Percentiles rank a stretch among this genome's conserved stretches.
These are phyloP conservation scores for Drosophila testacea DNA, from an alignment of 2,888 invertebrate species.

Conservation along the genomic window DNA sequence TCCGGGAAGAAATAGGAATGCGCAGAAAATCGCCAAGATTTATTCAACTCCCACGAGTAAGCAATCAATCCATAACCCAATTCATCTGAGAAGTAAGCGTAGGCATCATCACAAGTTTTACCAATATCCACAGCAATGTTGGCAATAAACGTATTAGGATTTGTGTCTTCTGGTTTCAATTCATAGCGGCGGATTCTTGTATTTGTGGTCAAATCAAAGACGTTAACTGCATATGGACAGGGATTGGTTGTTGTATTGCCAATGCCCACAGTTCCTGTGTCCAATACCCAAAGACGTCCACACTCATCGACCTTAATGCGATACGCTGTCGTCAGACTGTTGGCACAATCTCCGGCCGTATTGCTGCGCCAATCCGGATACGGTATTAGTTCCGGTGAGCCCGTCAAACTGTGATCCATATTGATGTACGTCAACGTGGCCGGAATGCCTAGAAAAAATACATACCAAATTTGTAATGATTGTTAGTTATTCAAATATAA, in stretches of 20 bases:
- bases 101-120: constrained; percentile 90
- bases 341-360: constrained; percentile 90
- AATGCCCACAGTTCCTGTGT: constrained; percentile 93
- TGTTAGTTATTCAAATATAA: too few species aligned
- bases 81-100: constrained; percentile 93
- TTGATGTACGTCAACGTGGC: constrained; percentile 93
- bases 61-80: constrained; percentile 92
- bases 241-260: constrained; percentile 91
- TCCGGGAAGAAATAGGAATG: constrained; percentile 94
- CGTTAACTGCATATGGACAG: constrained; percentile 92
- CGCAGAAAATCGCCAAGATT: constrained; percentile 91
- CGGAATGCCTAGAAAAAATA: constrained; percentile 88
- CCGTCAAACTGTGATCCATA: constrained; percentile 88
- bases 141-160: constrained; percentile 92
- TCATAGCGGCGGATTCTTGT: constrained; percentile 89
- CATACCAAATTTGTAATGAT: too few species aligned
- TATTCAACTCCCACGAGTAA: constrained; percentile 91
- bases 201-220: constrained; percentile 91
- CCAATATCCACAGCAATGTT: constrained; percentile 93
- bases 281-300: constrained; percentile 93
- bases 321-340: constrained; percentile 91
- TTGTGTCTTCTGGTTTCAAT: constrained; percentile 90
- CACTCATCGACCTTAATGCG: constrained; percentile 92
- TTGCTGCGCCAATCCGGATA: constrained; percentile 92
- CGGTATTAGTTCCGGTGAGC: constrained; percentile 91